Conservation (phyloP, 1,140 invertebrate species). For the Drosophila pseudoananassae region DNA sequence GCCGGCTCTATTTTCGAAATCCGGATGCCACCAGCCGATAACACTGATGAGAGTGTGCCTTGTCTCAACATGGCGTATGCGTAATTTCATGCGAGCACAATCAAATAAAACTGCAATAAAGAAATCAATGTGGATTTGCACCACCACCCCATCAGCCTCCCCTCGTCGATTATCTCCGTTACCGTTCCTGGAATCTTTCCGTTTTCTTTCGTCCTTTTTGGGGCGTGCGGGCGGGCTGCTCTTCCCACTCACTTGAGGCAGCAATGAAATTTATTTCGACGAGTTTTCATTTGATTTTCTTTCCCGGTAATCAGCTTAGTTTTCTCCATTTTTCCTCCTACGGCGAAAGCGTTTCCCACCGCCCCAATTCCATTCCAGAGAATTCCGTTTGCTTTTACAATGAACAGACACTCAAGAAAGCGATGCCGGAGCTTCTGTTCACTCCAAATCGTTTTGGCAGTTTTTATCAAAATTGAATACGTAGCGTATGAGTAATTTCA, state of each 20-base stretch:
- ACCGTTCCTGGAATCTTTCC: constrained; percentile 18
- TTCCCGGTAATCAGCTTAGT: constrained; percentile 73
- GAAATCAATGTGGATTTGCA: constrained; percentile 76
- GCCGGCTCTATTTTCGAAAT: not conserved
- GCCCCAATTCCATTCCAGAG: not conserved
- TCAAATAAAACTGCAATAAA: constrained; percentile 82
- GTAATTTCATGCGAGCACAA: constrained; percentile 76
- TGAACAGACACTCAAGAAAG: constrained; percentile 41
- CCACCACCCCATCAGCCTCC: not conserved
- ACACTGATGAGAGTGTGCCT: constrained; percentile 70
- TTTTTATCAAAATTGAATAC: constrained; percentile 75
- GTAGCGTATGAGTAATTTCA: constrained; percentile 78
- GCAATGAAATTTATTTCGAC: constrained; percentile 68
- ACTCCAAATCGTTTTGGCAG: constrained; percentile 52
- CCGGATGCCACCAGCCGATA: constrained; percentile 60
- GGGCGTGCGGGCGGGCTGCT: not conserved
- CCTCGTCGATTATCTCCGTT: constrained; percentile 19
- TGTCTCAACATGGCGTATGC: constrained; percentile 77
- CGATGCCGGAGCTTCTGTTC: constrained; percentile 38
- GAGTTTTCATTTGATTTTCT: constrained; percentile 69
- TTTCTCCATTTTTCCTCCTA: constrained; percentile 30
- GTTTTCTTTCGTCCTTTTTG: not conserved
- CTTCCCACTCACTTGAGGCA: constrained; percentile 40
- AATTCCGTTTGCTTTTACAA: constrained; percentile 36
- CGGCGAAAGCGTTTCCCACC: constrained; percentile 2